Conservation (phyloP, 2,888 invertebrate genomes). For the Agriopis leucophaearia region DNA sequence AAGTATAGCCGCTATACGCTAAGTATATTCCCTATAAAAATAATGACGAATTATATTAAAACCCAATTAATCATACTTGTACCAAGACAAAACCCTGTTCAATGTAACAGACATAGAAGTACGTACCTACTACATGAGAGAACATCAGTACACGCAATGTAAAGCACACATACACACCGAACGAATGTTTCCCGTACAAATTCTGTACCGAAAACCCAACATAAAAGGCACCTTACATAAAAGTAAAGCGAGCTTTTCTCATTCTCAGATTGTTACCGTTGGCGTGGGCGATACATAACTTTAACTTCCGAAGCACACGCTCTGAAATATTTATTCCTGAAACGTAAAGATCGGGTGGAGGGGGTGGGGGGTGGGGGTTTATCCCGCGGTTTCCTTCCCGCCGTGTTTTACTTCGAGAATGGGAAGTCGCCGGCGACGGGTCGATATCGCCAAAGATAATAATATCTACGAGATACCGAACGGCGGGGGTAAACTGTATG, state of each 20-base stretch:
- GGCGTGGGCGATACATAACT: slow-evolving; percentile 83
- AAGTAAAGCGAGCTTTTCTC: slow-evolving; percentile 75
- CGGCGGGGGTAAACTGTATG: too few relatives aligned
- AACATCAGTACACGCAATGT: slow-evolving; percentile 20
- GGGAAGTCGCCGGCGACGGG: slow-evolving; percentile 85
- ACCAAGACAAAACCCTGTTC: slow-evolving; percentile 16
- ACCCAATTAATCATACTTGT: slow-evolving; percentile 3
- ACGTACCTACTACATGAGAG: slow-evolving; percentile 6
- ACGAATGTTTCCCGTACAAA: slow-evolving; percentile 24
- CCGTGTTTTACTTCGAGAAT: slow-evolving; percentile 87
- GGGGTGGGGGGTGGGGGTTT: slow-evolving; percentile 68
- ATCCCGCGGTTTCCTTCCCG: slow-evolving; percentile 86
- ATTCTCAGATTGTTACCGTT: slow-evolving; percentile 83
- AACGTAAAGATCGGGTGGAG: slow-evolving; percentile 85
- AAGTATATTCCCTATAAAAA: too few relatives aligned
- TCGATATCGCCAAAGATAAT: slow-evolving; percentile 85
- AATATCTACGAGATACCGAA: slow-evolving; percentile 54
- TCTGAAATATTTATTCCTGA: slow-evolving; percentile 87
- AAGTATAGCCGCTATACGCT: too few relatives aligned
- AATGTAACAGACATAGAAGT: slow-evolving; percentile 26
- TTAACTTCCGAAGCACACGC: slow-evolving; percentile 86
- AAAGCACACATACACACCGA: slow-evolving; percentile 17
- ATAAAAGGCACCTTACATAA: slow-evolving; percentile 70
- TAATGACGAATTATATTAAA: neutral
- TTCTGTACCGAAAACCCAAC: slow-evolving; percentile 53